Percentiles rank a stretch among this genome's conserved stretches.
These are phyloP conservation scores for Semotilus atromaculatus DNA, from an alignment of 2,797 vertebrate genomes.

Conservation along the genomic window DNA sequence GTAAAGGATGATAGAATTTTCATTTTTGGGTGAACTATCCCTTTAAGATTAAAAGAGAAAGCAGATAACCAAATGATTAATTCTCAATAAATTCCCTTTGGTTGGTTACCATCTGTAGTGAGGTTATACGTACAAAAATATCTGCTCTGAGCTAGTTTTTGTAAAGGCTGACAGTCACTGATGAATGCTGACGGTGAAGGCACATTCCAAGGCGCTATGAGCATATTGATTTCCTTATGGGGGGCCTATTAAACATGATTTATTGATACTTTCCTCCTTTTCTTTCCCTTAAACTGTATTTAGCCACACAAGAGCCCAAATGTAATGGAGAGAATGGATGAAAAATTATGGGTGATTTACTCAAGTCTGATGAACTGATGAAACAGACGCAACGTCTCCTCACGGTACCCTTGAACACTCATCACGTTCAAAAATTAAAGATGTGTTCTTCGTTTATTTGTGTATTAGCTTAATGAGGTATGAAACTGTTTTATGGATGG, in stretches of 20 bases:
- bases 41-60: conserved; percentile 5
- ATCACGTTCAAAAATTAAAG: conserved; percentile 41
- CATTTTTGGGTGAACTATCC: too few relatives aligned
- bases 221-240: conserved; percentile 68
- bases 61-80: background rate
- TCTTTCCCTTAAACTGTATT: conserved; percentile 59
- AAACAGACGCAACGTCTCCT: conserved; percentile 15
- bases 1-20: background rate
- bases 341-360: conserved; percentile 57
- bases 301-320: conserved; percentile 57
- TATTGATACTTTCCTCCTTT: conserved; percentile 60
- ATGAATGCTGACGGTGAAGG: conserved; percentile 57
- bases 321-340: conserved; percentile 60
- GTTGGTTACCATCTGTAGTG: conserved; percentile 33
- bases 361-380: conserved; percentile 27
- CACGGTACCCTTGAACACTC: conserved; percentile 13
- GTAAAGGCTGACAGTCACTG: conserved; percentile 51
- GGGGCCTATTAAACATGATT: conserved; percentile 71
- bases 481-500: conserved; percentile 29
- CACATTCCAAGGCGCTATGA: conserved; percentile 62
- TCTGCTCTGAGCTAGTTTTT: conserved; percentile 48
- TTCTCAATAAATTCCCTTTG: conserved; percentile 5
- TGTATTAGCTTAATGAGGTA: conserved; percentile 47
- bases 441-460: conserved; percentile 35
- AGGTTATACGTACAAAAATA: conserved; percentile 47